phyloP scores from a whole-genome alignment of 1,140 invertebrate species.

The Rhynchophorus ferrugineus region DNA sequence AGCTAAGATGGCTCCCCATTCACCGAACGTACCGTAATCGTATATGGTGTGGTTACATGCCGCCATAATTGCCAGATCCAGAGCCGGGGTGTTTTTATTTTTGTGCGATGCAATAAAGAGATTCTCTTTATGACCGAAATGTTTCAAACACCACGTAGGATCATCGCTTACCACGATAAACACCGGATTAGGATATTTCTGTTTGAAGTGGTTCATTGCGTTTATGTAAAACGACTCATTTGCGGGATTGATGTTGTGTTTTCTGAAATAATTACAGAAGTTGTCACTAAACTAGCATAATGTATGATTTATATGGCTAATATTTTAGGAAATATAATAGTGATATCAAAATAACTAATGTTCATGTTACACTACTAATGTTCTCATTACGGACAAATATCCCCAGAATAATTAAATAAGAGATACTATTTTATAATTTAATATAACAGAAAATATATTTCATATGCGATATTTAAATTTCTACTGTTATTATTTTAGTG shows the following conservation, averaged over 20 bases:
- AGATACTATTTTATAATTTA: no score
- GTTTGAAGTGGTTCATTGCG: conserved; percentile 51
- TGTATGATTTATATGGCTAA: no score
- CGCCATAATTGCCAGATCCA: conserved; percentile 57
- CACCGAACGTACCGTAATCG: conserved; percentile 62
- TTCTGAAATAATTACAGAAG: conserved; percentile 23
- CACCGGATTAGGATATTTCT: conserved; percentile 45
- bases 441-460: no score
- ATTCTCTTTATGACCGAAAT: conserved; percentile 43
- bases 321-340: no score
- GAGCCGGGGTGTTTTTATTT: conserved; percentile 44
- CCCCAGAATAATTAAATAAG: no score
- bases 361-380: no score
- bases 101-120: conserved; percentile 44
- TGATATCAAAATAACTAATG: no score
- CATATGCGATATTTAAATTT: no score
- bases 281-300: no score
- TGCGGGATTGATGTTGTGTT: conserved; percentile 45
- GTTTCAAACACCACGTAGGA: conserved; percentile 50
- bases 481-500: no score
- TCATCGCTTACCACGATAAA: conserved; percentile 59
- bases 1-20: conserved; percentile 58
- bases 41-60: conserved; percentile 61
- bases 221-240: conserved; percentile 47
- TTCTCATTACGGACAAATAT: no score